phyloP scores from a whole-genome alignment of 2,888 invertebrate genomes.

The Pyrrhosoma nymphula region DNA sequence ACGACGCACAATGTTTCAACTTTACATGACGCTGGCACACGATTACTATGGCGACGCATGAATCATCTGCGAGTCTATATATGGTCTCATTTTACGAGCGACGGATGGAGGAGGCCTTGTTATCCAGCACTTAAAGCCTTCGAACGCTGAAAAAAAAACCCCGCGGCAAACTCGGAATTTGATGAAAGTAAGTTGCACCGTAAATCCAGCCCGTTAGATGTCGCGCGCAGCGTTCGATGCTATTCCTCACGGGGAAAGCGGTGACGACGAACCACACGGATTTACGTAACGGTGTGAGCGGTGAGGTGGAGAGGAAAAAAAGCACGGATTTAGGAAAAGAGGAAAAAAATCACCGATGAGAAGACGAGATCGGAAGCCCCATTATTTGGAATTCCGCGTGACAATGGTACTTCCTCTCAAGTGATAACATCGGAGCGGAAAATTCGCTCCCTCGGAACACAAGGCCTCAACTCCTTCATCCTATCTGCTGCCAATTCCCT shows the following conservation, averaged over 20 bases:
- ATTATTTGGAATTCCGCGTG: not conserved
- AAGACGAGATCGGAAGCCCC: not conserved
- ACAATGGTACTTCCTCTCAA: not conserved
- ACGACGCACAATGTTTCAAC: too few species aligned
- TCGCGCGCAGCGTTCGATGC: not conserved
- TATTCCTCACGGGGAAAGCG: not conserved
- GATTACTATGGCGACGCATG: too few species aligned
- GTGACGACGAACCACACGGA: too few species aligned
- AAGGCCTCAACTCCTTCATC: not conserved
- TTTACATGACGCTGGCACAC: too few species aligned
- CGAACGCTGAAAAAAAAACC: too few species aligned
- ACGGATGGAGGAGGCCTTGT: too few species aligned
- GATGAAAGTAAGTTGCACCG: conserved; percentile 18
- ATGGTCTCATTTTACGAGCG: too few species aligned
- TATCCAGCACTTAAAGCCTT: too few species aligned
- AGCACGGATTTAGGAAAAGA: too few species aligned
- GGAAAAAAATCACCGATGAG: not conserved
- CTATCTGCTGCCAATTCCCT: not conserved
- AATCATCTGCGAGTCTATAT: too few species aligned
- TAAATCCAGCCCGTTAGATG: not conserved
- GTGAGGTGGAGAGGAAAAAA: too few species aligned
- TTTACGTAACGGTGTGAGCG: too few species aligned
- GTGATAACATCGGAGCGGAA: not conserved
- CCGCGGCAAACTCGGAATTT: not conserved
- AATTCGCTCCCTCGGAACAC: not conserved